Percentiles rank a stretch among this genome's conserved stretches.
Conservation (phyloP, 2,113 vertebrate genomes). For the Cyanoliseus patagonus region DNA sequence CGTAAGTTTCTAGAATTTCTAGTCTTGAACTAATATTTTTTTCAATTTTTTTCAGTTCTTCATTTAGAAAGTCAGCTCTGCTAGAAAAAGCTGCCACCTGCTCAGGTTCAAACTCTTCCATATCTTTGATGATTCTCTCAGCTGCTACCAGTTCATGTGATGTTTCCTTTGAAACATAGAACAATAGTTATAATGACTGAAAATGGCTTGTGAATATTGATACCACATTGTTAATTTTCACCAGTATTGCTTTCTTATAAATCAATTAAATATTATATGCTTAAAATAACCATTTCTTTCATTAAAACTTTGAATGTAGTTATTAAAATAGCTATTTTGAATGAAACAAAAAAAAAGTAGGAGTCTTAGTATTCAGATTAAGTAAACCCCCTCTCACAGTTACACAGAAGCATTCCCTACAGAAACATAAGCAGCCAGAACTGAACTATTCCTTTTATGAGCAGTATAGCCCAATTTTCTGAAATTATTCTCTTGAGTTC, state of each 20-base stretch:
- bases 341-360: neutral
- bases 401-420: neutral
- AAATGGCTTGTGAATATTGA: neutral
- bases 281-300: neutral
- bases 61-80: constrained; percentile 67
- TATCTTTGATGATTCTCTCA: constrained; percentile 75
- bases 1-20: constrained; percentile 75
- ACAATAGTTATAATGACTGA: neutral
- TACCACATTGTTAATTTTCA: neutral
- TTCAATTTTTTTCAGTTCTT: constrained; percentile 77
- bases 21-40: constrained; percentile 72
- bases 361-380: neutral
- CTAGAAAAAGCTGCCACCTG: constrained; percentile 67
- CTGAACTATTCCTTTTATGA: neutral
- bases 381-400: neutral
- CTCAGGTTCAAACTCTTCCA: constrained; percentile 65
- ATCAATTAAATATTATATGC: neutral
- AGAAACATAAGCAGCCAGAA: neutral
- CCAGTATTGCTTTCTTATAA: neutral
- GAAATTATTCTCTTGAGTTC: neutral
- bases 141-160: constrained; percentile 71
- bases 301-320: neutral
- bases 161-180: constrained; percentile 72
- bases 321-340: neutral
- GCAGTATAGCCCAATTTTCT: neutral